Conservation (phyloP, 1,140 invertebrate species). For the Limonius californicus region DNA sequence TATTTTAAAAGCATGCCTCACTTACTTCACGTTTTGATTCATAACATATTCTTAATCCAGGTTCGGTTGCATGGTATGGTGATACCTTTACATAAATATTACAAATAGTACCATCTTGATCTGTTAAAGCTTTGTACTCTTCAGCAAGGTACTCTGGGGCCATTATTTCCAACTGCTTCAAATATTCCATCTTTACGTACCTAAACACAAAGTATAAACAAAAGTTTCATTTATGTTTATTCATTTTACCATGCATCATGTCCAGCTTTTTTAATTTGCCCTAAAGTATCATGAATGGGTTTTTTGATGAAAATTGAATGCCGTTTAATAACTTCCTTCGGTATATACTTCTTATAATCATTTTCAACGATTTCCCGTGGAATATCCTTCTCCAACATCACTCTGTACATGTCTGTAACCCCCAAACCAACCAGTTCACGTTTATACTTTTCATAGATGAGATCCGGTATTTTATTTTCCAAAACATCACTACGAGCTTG, state of each 20-base stretch:
- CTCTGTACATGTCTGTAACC: slow-evolving; percentile 80
- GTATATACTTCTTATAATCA: slow-evolving; percentile 77
- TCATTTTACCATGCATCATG: slow-evolving; percentile 59
- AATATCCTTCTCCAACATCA: slow-evolving; percentile 67
- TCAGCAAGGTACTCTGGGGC: slow-evolving; percentile 79
- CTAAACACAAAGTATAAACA: too few relatives aligned
- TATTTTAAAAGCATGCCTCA: too few relatives aligned
- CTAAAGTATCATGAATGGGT: slow-evolving; percentile 66
- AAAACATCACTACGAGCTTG: slow-evolving; percentile 79
- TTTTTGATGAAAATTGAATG: slow-evolving; percentile 73
- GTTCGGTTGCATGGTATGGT: slow-evolving; percentile 63
- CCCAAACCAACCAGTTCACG: slow-evolving; percentile 74
- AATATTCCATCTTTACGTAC: slow-evolving; percentile 74
- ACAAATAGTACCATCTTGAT: slow-evolving; percentile 57
- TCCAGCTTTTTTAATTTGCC: slow-evolving; percentile 54
- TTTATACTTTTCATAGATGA: slow-evolving; percentile 70
- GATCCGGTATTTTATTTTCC: slow-evolving; percentile 71
- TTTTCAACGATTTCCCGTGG: slow-evolving; percentile 62
- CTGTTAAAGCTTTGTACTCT: slow-evolving; percentile 65
- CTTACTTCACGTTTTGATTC: slow-evolving; percentile 60
- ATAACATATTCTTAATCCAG: slow-evolving; percentile 61
- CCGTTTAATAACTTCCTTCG: slow-evolving; percentile 68
- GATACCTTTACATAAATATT: slow-evolving; percentile 62
- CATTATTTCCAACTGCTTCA: slow-evolving; percentile 70
- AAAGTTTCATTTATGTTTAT: too few relatives aligned